Conservation (phyloP, 2,797 vertebrate species). For the Hylomyscus alleni region DNA sequence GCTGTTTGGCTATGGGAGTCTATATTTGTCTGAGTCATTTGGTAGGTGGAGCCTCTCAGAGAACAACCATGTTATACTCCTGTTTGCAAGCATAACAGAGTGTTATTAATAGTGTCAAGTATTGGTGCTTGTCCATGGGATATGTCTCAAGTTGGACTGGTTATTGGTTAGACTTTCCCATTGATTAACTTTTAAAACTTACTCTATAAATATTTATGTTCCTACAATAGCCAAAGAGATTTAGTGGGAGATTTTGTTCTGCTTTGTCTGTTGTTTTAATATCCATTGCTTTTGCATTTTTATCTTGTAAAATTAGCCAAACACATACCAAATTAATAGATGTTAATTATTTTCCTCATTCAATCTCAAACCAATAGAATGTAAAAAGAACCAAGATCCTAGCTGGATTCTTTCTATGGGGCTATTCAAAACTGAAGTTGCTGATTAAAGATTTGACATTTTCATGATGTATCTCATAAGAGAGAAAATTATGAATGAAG, state of each 20-base stretch:
- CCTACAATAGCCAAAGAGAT: background rate
- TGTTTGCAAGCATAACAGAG: too few relatives aligned
- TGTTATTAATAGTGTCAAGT: too few relatives aligned
- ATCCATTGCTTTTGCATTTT: background rate
- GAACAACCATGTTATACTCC: too few relatives aligned
- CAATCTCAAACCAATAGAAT: background rate
- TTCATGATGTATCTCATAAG: background rate
- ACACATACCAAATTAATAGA: conserved; percentile 29
- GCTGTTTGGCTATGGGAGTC: too few relatives aligned
- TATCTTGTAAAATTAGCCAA: background rate
- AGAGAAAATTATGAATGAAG: background rate
- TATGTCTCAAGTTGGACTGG: too few relatives aligned
- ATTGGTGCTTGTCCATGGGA: too few relatives aligned
- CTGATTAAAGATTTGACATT: conserved; percentile 14
- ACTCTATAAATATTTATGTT: background rate
- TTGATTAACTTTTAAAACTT: background rate
- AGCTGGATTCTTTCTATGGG: background rate
- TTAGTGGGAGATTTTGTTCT: background rate
- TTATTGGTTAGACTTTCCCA: background rate
- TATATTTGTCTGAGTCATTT: too few relatives aligned
- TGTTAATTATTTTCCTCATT: background rate
- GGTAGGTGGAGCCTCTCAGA: too few relatives aligned
- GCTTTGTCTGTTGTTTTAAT: background rate
- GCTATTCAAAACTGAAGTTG: background rate
- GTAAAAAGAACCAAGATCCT: background rate